phyloP scores from a whole-genome alignment of 2,113 vertebrate species.

The Podarcis muralis region DNA sequence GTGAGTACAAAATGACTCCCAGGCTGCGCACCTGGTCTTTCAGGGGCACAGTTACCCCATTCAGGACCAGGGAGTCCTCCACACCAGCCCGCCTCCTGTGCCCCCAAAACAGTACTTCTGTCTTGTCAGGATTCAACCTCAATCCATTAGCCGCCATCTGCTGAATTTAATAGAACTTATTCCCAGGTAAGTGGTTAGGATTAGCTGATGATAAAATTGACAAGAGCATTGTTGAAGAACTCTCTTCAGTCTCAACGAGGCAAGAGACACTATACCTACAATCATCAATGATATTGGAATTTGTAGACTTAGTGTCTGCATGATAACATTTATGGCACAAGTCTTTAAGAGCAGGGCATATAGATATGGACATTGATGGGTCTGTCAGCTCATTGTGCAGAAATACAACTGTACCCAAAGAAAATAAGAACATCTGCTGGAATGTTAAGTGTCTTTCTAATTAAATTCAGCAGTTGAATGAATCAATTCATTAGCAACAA shows the following conservation, averaged over 20 bases:
- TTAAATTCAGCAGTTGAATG: conserved; percentile 74
- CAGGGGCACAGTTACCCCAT: too few relatives aligned
- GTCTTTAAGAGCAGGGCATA: conserved; percentile 19
- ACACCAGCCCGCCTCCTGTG: too few relatives aligned
- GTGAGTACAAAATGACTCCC: too few relatives aligned
- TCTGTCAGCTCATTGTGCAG: conserved; percentile 54
- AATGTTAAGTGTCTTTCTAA: conserved; percentile 73
- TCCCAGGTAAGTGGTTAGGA: too few relatives aligned
- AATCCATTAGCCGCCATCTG: too few relatives aligned
- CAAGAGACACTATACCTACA: background rate
- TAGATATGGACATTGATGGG: conserved; percentile 44
- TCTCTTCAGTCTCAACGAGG: background rate
- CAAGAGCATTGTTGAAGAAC: background rate
- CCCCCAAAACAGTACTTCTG: too few relatives aligned
- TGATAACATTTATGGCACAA: conserved; percentile 1
- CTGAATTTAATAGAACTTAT: too few relatives aligned
- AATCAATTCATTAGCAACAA: conserved; percentile 72
- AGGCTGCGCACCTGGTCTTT: too few relatives aligned
- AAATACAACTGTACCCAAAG: conserved; percentile 67
- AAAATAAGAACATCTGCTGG: conserved; percentile 73
- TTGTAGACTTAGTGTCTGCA: conserved; percentile 3
- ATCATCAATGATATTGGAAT: background rate
- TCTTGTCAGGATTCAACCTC: too few relatives aligned
- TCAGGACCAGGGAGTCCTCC: too few relatives aligned
- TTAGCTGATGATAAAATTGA: background rate